Percentiles rank a stretch among this genome's conserved stretches.
These are phyloP conservation scores for Pterobdella sp. DNA, from an alignment of 2,888 invertebrate species.

Conservation along the genomic window DNA sequence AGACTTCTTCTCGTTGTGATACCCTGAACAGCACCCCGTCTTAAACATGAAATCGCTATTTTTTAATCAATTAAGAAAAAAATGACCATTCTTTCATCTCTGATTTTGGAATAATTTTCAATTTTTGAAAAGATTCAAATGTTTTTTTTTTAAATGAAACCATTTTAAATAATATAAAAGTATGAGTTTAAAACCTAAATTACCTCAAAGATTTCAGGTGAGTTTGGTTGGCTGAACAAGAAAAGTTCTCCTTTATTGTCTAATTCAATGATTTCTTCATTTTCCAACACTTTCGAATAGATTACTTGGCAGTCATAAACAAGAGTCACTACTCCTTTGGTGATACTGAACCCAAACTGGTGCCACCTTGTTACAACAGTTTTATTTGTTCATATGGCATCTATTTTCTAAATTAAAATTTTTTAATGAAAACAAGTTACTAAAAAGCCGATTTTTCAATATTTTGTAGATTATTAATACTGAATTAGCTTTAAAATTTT, in stretches of 20 bases:
- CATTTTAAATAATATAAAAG: no score
- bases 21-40: no score
- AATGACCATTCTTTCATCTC: no score
- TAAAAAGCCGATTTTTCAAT: neutral
- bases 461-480: neutral
- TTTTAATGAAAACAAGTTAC: neutral
- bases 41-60: no score
- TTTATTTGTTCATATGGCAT: neutral
- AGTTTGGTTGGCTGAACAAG: slow-evolving; percentile 29
- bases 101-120: no score
- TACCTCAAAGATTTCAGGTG: slow-evolving; percentile 27
- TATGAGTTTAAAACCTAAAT: no score
- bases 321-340: slow-evolving; percentile 27
- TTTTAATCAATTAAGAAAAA: no score
- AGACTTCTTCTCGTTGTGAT: no score
- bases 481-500: neutral
- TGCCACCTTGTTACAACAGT: slow-evolving; percentile 30
- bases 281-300: slow-evolving; percentile 24
- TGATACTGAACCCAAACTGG: slow-evolving; percentile 33
- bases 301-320: slow-evolving; percentile 31
- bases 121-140: no score
- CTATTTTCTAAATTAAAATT: no score
- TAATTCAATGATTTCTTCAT: slow-evolving; percentile 18
- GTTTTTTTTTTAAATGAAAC: no score
- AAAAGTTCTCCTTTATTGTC: slow-evolving; percentile 30